Evolutionary conservation across 2,888 invertebrate genomes (phyloP), one percentile per base, ranked within the genome.

Genomic region (Leucophenga montana): DNA sequence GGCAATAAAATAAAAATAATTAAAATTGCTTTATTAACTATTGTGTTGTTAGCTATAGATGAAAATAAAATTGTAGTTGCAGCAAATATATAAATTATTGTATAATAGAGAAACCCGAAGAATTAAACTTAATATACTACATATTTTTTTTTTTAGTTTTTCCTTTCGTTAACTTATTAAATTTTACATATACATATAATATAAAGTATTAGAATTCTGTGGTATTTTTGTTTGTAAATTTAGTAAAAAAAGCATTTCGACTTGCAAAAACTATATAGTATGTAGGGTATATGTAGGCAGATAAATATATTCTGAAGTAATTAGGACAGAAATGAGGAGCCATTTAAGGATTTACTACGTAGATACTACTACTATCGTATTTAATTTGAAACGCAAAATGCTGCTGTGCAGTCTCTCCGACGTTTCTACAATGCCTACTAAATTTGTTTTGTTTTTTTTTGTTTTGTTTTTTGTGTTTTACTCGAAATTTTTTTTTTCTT

Each of bases 121-220:
- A 62, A 44, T 9, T 62, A 16, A 62, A 64, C 57, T 57, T 50
- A 11, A 50, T 8, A 39, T 27, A 27, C 69, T 73, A 73, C 59
- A 74, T 73, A 71, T 77, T 70, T 70, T 73, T 73, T 71, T 59
- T 67, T 73, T 79, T 79, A 72, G 70, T 70, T 72, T 68, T 66
- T 66, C 48, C 66, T 62, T 8, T 44, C 9, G 22, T 56, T 56
- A 56, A 56, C 14, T 22, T 16, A 14, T 22, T 22, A 56, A 56
- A 56, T 56, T n/a, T n/a, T 56, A 56, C 14, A 16, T 20, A 56
- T 13, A 56, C 16, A 56, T 16, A 22, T 3, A 22, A 13, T 20
- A 18, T 20, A 56, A 16, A 14, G 22, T 9, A 22, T 20, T 13
- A 14, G 20, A 14, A 4, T 20, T 20, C 22, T 20, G 56, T 27